These are phyloP conservation scores for Planococcus citri DNA, from an alignment of 1,140 invertebrate species.

Conservation along the genomic window DNA sequence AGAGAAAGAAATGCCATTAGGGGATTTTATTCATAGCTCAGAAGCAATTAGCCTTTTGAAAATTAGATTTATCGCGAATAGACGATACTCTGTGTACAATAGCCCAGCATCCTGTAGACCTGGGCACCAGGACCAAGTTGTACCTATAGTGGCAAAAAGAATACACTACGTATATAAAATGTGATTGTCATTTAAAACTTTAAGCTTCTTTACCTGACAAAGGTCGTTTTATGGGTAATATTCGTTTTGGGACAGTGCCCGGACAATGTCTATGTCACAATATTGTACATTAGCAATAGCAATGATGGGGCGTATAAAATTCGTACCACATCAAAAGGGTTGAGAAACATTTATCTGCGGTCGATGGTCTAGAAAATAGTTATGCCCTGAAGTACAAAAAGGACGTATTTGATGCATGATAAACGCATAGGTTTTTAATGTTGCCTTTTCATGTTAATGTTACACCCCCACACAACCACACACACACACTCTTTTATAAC, in stretches of 20 bases:
- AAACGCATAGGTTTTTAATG: neutral
- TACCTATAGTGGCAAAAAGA: too few species aligned
- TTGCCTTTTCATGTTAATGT: conserved; percentile 3
- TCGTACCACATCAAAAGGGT: neutral
- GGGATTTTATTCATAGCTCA: neutral
- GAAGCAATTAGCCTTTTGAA: neutral
- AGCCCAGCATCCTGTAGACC: too few species aligned
- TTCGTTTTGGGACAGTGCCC: conserved; percentile 5
- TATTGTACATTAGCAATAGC: neutral
- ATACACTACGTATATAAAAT: neutral
- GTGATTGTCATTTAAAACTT: neutral
- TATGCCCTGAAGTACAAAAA: neutral
- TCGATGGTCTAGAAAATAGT: conserved; percentile 3
- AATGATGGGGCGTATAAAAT: neutral
- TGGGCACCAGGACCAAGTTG: too few species aligned
- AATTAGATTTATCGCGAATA: neutral
- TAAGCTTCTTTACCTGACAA: conserved; percentile 1
- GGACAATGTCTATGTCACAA: conserved; percentile 2
- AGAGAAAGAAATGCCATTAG: neutral
- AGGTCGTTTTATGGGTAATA: neutral
- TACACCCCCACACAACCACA: neutral
- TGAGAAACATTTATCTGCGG: conserved; percentile 6
- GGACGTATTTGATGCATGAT: neutral
- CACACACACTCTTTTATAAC: neutral
- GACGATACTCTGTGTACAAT: neutral